phyloP scores from a whole-genome alignment of 2,797 vertebrate genomes.

The Rhynchonycteris naso region DNA sequence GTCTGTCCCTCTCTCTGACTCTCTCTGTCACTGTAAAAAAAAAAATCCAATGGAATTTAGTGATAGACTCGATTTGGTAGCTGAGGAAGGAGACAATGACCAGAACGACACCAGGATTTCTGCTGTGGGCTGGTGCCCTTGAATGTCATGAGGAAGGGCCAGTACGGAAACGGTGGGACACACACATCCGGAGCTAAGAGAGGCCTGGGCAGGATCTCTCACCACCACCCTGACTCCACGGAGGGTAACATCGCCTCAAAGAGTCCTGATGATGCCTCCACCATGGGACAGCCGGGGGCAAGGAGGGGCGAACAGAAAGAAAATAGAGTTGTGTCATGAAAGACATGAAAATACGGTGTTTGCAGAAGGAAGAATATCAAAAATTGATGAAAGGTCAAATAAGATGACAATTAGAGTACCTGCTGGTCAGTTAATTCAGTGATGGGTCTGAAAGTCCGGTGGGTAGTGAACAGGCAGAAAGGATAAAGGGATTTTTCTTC shows the following conservation, averaged over 20 bases:
- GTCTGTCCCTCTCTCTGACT: too few relatives aligned
- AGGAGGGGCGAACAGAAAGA: not conserved
- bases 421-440: accelerated
- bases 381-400: not conserved
- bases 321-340: accelerated
- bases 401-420: not conserved
- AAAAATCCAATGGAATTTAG: not conserved
- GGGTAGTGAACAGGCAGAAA: not conserved
- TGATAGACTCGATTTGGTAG: not conserved
- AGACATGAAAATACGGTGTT: accelerated
- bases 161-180: accelerated
- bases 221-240: too few relatives aligned
- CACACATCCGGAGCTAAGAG: not conserved
- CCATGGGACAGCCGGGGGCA: accelerated
- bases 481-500: not conserved
- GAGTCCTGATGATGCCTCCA: accelerated
- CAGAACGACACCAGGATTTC: not conserved
- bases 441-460: not conserved
- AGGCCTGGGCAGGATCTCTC: not conserved
- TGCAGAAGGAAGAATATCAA: not conserved
- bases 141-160: not conserved
- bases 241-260: accelerated
- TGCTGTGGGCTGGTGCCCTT: accelerated
- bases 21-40: too few relatives aligned
- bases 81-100: not conserved